Evolutionary conservation across 2,888 invertebrate species (phyloP).

Genomic region (Spicauda simplicius): DNA sequence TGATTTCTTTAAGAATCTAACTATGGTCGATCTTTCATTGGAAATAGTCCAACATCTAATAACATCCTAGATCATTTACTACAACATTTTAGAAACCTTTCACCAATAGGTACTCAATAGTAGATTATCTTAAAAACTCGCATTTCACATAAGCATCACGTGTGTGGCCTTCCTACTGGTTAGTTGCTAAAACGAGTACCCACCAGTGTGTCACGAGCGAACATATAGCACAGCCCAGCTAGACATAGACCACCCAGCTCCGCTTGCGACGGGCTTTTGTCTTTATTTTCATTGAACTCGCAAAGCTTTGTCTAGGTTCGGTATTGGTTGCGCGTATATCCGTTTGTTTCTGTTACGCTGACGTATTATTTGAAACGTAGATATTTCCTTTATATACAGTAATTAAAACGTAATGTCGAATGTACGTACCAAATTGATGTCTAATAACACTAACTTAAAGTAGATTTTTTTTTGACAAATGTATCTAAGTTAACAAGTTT

Average conservation of each 20-base stretch:
- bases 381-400: background rate
- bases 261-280: conserved; percentile 24
- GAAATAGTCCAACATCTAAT: too few species aligned
- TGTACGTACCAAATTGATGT: too few species aligned
- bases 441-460: too few species aligned
- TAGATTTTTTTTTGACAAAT: too few species aligned
- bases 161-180: conserved; percentile 7
- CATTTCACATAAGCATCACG: background rate
- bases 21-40: too few species aligned
- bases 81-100: too few species aligned
- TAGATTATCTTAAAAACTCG: background rate
- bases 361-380: background rate
- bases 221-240: conserved; percentile 8
- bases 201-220: conserved; percentile 15
- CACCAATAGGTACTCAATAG: too few species aligned
- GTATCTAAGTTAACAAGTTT: too few species aligned
- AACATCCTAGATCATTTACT: too few species aligned
- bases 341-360: conserved; percentile 6
- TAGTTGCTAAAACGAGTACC: conserved; percentile 11
- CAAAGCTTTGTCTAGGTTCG: conserved; percentile 34
- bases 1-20: too few species aligned
- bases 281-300: conserved; percentile 35
- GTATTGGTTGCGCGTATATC: background rate
- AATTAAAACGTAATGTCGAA: too few species aligned
- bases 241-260: conserved; percentile 31